These are phyloP conservation scores for Halocynthia aurantium DNA, from an alignment of 23 tunicate genomes.

Conservation along the genomic window DNA sequence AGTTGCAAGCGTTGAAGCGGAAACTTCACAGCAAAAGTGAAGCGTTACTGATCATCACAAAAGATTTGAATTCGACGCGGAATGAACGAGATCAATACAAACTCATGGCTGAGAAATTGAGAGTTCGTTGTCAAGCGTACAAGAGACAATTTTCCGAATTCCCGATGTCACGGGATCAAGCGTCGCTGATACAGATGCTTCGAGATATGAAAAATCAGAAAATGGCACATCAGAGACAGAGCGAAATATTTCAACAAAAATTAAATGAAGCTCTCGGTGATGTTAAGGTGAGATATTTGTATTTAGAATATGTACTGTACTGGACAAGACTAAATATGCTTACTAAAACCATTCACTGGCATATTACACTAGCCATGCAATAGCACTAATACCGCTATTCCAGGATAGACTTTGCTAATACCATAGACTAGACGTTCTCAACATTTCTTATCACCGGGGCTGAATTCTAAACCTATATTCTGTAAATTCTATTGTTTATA, in stretches of 20 bases:
- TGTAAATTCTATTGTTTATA: too few relatives aligned
- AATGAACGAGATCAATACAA: constrained; percentile 84
- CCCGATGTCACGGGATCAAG: constrained; percentile 52
- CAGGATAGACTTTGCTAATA: too few relatives aligned
- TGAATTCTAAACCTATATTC: too few relatives aligned
- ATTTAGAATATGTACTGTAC: too few relatives aligned
- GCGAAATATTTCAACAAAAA: constrained; percentile 71
- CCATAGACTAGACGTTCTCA: too few relatives aligned
- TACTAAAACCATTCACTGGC: too few relatives aligned
- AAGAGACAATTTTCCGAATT: constrained; percentile 75
- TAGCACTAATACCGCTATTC: too few relatives aligned
- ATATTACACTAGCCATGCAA: too few relatives aligned
- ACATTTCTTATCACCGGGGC: too few relatives aligned
- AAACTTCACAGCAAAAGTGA: constrained; percentile 88
- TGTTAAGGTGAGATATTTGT: constrained; percentile 38
- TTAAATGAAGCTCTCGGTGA: constrained; percentile 82
- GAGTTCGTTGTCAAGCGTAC: constrained; percentile 71
- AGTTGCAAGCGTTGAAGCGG: constrained; percentile 74
- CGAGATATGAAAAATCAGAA: constrained; percentile 59
- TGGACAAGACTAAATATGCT: too few relatives aligned
- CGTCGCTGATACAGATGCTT: constrained; percentile 51
- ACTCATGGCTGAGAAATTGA: constrained; percentile 82
- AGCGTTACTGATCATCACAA: constrained; percentile 63
- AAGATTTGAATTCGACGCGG: constrained; percentile 65
- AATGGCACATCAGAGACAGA: constrained; percentile 48